phyloP scores from a whole-genome alignment of 1,140 invertebrate species.

The Drosophila hydei region DNA sequence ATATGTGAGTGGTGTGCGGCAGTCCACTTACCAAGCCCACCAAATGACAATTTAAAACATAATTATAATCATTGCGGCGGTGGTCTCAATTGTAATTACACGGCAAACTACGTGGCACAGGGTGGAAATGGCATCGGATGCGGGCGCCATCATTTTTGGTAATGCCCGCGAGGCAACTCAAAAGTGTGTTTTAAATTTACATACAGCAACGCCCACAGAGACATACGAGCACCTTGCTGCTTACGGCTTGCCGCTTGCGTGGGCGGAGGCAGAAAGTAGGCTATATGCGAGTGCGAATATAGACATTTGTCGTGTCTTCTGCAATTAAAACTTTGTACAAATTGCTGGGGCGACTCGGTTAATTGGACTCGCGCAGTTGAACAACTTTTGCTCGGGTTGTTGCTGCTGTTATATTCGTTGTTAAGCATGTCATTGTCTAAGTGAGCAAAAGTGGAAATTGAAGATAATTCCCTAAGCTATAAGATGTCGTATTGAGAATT shows the following conservation, averaged over 20 bases:
- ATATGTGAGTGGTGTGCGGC: not conserved
- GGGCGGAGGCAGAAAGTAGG: not conserved
- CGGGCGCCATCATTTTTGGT: conserved; percentile 29
- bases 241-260: no score
- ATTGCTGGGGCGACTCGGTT: conserved; percentile 66
- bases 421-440: conserved; percentile 19
- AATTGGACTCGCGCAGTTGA: conserved; percentile 51
- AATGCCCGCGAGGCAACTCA: conserved; percentile 69
- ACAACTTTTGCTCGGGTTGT: conserved; percentile 31
- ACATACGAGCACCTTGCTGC: conserved; percentile 29
- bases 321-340: conserved; percentile 81
- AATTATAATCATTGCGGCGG: conserved; percentile 77
- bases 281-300: conserved; percentile 33
- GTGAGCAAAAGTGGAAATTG: not conserved
- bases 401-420: conserved; percentile 12
- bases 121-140: conserved; percentile 6
- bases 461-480: not conserved
- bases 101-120: conserved; percentile 60
- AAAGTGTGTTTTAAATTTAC: conserved; percentile 62
- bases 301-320: conserved; percentile 65
- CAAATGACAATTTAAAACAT: conserved; percentile 68
- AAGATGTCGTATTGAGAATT: not conserved
- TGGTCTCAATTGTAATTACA: conserved; percentile 79
- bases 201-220: conserved; percentile 62
- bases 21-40: conserved; percentile 24